These are phyloP conservation scores for Semotilus atromaculatus DNA, from an alignment of 2,797 vertebrate species.

Conservation along the genomic window DNA sequence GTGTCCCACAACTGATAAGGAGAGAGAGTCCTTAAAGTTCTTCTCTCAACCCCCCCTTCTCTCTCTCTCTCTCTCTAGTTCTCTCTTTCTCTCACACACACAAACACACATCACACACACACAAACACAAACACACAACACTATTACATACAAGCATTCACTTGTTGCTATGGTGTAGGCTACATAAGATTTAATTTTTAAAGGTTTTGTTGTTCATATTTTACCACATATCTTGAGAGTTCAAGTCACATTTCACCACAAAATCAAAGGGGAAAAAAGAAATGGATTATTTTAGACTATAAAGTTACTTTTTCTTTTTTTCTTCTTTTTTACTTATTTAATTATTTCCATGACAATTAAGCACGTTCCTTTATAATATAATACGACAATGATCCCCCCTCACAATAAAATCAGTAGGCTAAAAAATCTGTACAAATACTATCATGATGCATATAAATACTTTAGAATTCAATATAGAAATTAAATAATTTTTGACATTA, in stretches of 20 bases:
- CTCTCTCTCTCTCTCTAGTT: background rate
- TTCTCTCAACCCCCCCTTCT: no score
- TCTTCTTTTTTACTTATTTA: background rate
- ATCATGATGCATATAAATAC: background rate
- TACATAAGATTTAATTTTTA: background rate
- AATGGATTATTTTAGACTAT: background rate
- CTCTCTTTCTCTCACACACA: background rate
- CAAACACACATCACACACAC: background rate
- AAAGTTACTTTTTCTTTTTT: background rate
- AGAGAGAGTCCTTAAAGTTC: background rate
- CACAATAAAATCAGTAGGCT: no score
- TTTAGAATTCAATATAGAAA: background rate
- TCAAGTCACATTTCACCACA: background rate
- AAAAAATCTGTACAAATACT: no score
- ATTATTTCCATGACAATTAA: background rate
- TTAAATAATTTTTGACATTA: background rate
- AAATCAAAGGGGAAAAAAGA: background rate
- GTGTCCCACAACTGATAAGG: slow-evolving; percentile 13
- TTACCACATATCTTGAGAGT: no score
- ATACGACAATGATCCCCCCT: background rate
- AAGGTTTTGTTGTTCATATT: slow-evolving; percentile 11
- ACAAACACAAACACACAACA: background rate
- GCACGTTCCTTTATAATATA: background rate
- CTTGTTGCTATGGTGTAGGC: slow-evolving; percentile 14
- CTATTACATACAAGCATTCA: background rate